Conservation (phyloP, 2,797 vertebrate genomes). For the Rhinichthys osculus region DNA sequence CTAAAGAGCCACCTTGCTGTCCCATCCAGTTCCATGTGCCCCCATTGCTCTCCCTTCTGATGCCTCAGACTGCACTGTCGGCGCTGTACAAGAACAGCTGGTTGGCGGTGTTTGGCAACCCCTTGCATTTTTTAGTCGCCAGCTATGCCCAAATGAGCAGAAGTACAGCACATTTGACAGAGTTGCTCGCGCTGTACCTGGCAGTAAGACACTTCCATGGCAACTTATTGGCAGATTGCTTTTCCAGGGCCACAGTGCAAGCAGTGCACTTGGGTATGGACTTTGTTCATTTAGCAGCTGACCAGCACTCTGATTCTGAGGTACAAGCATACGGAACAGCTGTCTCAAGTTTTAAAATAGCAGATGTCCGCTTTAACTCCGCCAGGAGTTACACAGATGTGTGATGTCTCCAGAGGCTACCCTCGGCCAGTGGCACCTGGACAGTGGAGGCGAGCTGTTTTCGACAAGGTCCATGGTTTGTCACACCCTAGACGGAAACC, state of each 20-base stretch:
- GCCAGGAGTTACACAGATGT: not conserved
- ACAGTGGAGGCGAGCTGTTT: not conserved
- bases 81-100: slow-evolving; percentile 13
- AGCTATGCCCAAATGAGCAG: not conserved
- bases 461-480: not conserved
- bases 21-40: not conserved
- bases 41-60: slow-evolving; percentile 14
- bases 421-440: not conserved
- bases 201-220: no score
- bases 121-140: not conserved
- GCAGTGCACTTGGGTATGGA: slow-evolving; percentile 20
- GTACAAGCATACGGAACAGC: not conserved
- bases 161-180: not conserved
- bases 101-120: not conserved
- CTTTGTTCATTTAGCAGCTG: not conserved
- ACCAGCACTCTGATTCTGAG: not conserved
- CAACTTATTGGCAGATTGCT: not conserved
- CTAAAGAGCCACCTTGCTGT: slow-evolving; percentile 23
- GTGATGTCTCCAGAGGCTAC: slow-evolving; percentile 9
- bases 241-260: not conserved
- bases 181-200: no score
- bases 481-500: not conserved
- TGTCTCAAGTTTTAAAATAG: not conserved
- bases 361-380: not conserved
- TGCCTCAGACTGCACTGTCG: slow-evolving; percentile 22